These are phyloP conservation scores for Xenopus borealis DNA, from an alignment of 2,113 vertebrate genomes.

Conservation along the genomic window DNA sequence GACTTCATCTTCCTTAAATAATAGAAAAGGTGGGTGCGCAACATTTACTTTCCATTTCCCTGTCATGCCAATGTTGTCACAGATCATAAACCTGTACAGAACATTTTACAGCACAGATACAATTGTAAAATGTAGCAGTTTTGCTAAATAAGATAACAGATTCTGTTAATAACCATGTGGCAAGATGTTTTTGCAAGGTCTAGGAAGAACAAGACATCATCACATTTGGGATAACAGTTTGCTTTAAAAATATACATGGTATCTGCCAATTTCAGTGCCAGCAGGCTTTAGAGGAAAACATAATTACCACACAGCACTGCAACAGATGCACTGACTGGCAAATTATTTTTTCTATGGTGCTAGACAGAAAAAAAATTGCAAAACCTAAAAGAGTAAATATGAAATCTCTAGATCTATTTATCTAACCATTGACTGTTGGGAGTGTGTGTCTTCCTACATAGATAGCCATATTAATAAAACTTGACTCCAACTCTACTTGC, in stretches of 20 bases:
- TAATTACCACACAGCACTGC: constrained; percentile 11
- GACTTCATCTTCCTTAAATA: constrained; percentile 8
- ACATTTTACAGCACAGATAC: not conserved
- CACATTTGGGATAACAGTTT: too few species aligned
- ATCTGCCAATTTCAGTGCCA: constrained; percentile 15
- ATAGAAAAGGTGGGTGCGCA: not conserved
- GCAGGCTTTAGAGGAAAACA: constrained; percentile 11
- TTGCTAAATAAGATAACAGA: too few species aligned
- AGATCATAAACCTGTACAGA: not conserved
- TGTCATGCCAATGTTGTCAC: not conserved
- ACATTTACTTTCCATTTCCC: not conserved
- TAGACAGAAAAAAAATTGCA: too few species aligned
- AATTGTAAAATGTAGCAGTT: too few species aligned
- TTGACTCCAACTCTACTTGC: too few species aligned
- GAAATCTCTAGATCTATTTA: not conserved
- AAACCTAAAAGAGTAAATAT: too few species aligned
- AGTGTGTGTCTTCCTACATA: too few species aligned
- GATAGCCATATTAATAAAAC: too few species aligned
- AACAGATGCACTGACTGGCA: constrained; percentile 1
- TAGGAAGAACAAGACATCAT: too few species aligned
- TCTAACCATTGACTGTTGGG: too few species aligned
- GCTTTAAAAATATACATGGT: not conserved
- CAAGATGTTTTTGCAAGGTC: too few species aligned
- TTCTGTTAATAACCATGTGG: too few species aligned
- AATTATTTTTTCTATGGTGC: not conserved